Percentiles rank a stretch among this genome's conserved stretches.
These are phyloP conservation scores for Antheraea mylitta DNA, from an alignment of 1,140 invertebrate genomes.

Conservation along the genomic window DNA sequence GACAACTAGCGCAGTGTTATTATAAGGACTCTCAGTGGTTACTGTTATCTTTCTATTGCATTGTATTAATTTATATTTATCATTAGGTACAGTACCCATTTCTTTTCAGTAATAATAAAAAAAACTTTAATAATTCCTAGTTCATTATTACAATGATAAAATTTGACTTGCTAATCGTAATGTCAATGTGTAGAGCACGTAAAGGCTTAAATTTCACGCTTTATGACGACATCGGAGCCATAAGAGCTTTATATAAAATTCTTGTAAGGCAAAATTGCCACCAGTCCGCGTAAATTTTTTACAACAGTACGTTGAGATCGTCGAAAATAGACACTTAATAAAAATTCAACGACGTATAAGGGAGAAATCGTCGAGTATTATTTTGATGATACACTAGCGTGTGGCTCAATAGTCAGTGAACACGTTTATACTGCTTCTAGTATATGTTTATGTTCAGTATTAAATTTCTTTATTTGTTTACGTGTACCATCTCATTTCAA, in stretches of 20 bases:
- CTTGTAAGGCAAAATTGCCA: slow-evolving; percentile 43
- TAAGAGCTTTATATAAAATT: slow-evolving; percentile 52
- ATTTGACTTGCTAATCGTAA: not conserved
- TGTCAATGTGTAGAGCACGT: slow-evolving; percentile 13
- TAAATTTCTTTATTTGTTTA: too few species aligned
- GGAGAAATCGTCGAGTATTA: slow-evolving; percentile 37
- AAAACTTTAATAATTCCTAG: too few species aligned
- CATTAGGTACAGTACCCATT: too few species aligned
- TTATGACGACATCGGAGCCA: slow-evolving; percentile 39
- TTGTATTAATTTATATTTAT: too few species aligned
- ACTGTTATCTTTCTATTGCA: too few species aligned
- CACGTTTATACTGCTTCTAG: too few species aligned
- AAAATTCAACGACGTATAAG: slow-evolving; percentile 41
- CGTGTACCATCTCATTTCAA: too few species aligned
- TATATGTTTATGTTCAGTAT: too few species aligned
- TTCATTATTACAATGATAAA: too few species aligned
- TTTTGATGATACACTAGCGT: slow-evolving; percentile 28
- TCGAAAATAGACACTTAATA: slow-evolving; percentile 48
- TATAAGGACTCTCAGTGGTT: too few species aligned
- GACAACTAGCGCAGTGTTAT: too few species aligned
- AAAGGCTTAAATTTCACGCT: slow-evolving; percentile 43
- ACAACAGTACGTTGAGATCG: slow-evolving; percentile 30
- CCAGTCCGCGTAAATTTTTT: slow-evolving; percentile 50
- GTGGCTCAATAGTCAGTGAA: not conserved
- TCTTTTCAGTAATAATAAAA: too few species aligned